These are phyloP conservation scores for Timema cristinae DNA, from an alignment of 2,888 invertebrate species.

Conservation along the genomic window DNA sequence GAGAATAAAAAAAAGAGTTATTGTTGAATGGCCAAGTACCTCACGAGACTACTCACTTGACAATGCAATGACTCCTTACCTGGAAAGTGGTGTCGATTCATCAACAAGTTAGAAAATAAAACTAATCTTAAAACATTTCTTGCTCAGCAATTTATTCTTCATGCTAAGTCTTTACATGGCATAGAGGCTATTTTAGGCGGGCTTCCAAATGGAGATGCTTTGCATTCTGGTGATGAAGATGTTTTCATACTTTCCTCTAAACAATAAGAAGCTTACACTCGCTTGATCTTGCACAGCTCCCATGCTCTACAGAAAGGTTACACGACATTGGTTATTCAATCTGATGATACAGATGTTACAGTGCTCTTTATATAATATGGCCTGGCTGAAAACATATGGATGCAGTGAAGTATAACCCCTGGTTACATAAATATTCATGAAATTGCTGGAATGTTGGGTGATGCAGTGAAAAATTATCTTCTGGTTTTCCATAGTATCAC, in stretches of 20 bases:
- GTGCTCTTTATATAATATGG: background rate
- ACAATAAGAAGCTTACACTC: background rate
- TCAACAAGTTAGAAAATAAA: too few relatives aligned
- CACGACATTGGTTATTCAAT: background rate
- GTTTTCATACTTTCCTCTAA: background rate
- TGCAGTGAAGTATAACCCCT: background rate
- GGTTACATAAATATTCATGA: slow-evolving; percentile 7
- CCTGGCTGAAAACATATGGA: background rate
- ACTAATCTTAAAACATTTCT: too few relatives aligned
- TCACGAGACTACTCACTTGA: background rate
- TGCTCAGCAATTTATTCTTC: too few relatives aligned
- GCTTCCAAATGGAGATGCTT: background rate
- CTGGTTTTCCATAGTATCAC: background rate
- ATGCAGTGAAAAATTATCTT: background rate
- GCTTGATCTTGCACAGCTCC: background rate
- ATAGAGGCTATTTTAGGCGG: background rate
- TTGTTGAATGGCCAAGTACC: background rate
- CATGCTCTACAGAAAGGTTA: slow-evolving; percentile 8
- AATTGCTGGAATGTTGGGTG: background rate
- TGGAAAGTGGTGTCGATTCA: too few relatives aligned
- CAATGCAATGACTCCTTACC: background rate
- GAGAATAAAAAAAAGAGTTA: background rate
- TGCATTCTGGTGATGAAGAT: slow-evolving; percentile 10
- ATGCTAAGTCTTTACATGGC: background rate
- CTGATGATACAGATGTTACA: slow-evolving; percentile 7